A percentile compares a stretch with the other conserved stretches of the same genome.
Evolutionary conservation across 2,113 vertebrate species (phyloP).

Genomic region (Pelvicachromis taeniatus): DNA sequence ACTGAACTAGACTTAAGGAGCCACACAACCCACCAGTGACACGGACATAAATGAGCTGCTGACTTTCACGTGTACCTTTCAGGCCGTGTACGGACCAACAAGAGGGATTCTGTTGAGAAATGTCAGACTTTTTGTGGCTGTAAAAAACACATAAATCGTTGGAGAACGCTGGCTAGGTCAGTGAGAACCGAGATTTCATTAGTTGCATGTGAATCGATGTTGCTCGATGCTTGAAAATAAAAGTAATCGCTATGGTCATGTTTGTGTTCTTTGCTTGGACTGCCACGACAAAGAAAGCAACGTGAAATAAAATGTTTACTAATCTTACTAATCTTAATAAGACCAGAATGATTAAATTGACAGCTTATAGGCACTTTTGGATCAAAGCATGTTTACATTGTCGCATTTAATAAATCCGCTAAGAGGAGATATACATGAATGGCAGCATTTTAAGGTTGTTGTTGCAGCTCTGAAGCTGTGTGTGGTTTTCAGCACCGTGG

Average conservation of each 20-base stretch:
- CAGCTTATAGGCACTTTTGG: background rate
- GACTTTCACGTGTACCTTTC: background rate
- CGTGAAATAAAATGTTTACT: background rate
- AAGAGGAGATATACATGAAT: background rate
- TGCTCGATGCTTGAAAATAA: background rate
- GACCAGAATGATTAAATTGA: background rate
- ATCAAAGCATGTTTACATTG: background rate
- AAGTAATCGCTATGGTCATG: background rate
- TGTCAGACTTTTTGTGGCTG: background rate
- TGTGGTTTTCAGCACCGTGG: constrained; percentile 67
- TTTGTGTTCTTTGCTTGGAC: background rate
- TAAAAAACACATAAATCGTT: background rate
- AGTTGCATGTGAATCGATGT: background rate
- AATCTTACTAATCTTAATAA: background rate
- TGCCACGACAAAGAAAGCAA: background rate
- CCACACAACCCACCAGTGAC: background rate
- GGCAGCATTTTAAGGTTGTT: background rate
- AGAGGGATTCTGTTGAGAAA: background rate
- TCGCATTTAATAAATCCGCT: background rate
- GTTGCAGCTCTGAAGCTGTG: background rate
- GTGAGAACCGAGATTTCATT: background rate
- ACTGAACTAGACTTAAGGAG: background rate
- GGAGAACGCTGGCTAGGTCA: background rate
- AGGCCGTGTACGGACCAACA: background rate
- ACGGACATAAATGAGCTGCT: background rate